Evolutionary conservation across 2,797 vertebrate species (phyloP), one percentile per base, ranked within the genome.

Genomic region (Oreochromis grahami): DNA sequence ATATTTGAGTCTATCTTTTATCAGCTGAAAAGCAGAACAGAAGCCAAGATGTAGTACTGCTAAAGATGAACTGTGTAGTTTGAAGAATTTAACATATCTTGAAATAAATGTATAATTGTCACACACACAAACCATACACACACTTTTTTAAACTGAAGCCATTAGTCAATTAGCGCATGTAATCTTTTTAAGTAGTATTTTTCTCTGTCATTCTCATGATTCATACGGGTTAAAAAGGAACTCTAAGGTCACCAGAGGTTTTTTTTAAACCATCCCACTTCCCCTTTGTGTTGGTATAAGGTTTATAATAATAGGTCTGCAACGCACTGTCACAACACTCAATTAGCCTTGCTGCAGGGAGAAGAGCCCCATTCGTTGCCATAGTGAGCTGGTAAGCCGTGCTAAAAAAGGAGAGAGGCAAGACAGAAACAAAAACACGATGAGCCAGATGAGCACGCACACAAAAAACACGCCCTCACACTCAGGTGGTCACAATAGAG

Each of bases 311-410:
- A 91, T 55, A 88, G 77, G 68, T 63, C 87, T 84, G 48, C 77
- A 90, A 87, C 78, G 60, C 89, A 85, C 85, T 84, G 88, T 88
- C 93, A 91, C 88, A 90, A 86, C 89, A 84, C 89, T 95, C 93
- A 95, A 65, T 96, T 95, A 93, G 87, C 87, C 80, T 32, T 34
- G 90, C 93, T 87, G 90, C 89, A 88, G 82, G 56, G 89, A 95
- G 83, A 89, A 85, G 78, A 90, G 82, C 84, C 80, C 82, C 68
- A 68, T 92, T 95, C 87, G 98, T 98, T 98, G 96, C 97, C 97
- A 98, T 98, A 97, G 98, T 89, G 92, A 98, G 92, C 86, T 80
- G 82, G 97, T 88, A 91, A 98, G 92, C 88, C 84, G 85, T 91
- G 87, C 89, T 93, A 93, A 93, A 93, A 96, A 95, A 94, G 92